Evolutionary conservation across 2,888 invertebrate species (phyloP).

Genomic region (Callosobruchus maculatus): DNA sequence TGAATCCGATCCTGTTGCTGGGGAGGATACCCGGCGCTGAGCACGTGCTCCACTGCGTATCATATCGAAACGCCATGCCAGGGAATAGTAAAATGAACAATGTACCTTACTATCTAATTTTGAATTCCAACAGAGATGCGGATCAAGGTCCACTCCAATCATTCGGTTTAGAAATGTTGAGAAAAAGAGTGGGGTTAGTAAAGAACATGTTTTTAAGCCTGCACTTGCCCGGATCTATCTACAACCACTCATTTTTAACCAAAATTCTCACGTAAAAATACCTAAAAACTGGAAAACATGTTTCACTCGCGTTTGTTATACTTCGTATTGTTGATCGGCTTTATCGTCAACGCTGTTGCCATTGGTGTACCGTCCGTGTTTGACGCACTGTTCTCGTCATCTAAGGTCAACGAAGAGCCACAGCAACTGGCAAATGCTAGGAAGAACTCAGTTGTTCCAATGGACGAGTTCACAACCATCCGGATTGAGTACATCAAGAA

Average conservation of each 20-base stretch:
- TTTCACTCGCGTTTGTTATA: conserved; percentile 3
- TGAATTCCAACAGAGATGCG: conserved; percentile 44
- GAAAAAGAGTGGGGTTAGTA: conserved; percentile 46
- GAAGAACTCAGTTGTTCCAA: conserved; percentile 40
- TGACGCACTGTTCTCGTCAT: conserved; percentile 32
- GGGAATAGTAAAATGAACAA: conserved; percentile 16
- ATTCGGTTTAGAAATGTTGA: conserved; percentile 47
- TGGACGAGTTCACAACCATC: conserved; percentile 63
- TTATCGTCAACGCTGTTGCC: conserved; percentile 16
- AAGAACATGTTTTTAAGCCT: conserved; percentile 45
- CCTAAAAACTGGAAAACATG: background rate
- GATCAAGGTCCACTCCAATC: conserved; percentile 51
- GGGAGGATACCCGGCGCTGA: conserved; percentile 11
- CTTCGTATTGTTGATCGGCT: conserved; percentile 28
- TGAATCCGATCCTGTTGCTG: background rate
- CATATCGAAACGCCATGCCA: conserved; percentile 5
- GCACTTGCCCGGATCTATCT: conserved; percentile 40
- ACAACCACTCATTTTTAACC: conserved; percentile 39
- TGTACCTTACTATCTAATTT: conserved; percentile 26
- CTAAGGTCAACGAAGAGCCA: conserved; percentile 26
- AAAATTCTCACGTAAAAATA: conserved; percentile 14
- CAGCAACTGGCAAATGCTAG: conserved; percentile 35
- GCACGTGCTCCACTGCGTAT: conserved; percentile 15
- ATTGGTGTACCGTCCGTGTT: conserved; percentile 35
- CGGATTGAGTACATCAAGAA: conserved; percentile 80